Percentiles rank a stretch among this genome's conserved stretches.
These are phyloP conservation scores for Ypsolopha sequella DNA, from an alignment of 2,888 invertebrate genomes.

Conservation along the genomic window DNA sequence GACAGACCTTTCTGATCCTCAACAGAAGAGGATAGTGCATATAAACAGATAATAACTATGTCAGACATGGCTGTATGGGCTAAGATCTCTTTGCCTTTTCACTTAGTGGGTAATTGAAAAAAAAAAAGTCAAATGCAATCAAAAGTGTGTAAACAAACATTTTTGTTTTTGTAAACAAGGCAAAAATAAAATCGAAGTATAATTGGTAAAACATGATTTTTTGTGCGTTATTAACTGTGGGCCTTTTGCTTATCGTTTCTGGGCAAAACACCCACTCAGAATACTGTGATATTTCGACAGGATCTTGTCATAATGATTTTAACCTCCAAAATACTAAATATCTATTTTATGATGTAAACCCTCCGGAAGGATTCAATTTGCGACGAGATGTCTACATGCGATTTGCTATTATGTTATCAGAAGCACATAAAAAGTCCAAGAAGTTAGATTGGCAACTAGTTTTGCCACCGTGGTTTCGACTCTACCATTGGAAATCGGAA, in stretches of 20 bases:
- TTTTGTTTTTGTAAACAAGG: too few species aligned
- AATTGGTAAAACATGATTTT: background rate
- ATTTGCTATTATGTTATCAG: conserved; percentile 84
- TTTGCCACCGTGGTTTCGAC: conserved; percentile 91
- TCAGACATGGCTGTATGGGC: too few species aligned
- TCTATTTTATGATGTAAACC: conserved; percentile 94
- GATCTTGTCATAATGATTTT: background rate
- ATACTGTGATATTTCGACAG: background rate
- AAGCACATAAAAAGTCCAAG: conserved; percentile 67
- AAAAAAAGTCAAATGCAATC: too few species aligned
- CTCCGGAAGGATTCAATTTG: conserved; percentile 96
- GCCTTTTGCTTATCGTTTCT: background rate
- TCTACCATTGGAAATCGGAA: conserved; percentile 89
- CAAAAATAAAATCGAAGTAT: too few species aligned
- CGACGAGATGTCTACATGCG: conserved; percentile 96
- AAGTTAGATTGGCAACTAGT: conserved; percentile 75
- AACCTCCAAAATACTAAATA: conserved; percentile 60
- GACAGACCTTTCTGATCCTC: too few species aligned
- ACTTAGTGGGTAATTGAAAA: too few species aligned
- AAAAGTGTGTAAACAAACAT: too few species aligned
- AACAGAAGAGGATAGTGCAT: too few species aligned
- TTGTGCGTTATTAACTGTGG: background rate
- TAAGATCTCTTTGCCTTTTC: too few species aligned
- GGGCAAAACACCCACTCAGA: background rate
- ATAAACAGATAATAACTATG: too few species aligned